phyloP scores from a whole-genome alignment of 2,888 invertebrate genomes.

The Crepidodera aurea region DNA sequence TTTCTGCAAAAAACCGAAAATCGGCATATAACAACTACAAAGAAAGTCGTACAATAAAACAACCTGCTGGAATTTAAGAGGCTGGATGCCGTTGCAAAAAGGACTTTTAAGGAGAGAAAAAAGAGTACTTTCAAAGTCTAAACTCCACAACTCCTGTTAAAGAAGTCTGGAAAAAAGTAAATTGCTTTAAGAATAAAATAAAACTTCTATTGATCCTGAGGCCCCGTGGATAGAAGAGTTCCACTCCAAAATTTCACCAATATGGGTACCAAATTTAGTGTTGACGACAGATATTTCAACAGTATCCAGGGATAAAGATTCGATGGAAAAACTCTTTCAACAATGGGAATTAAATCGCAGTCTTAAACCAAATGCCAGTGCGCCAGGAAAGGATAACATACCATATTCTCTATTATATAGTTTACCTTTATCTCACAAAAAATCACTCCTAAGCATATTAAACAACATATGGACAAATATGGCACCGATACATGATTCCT shows the following conservation, averaged over 20 bases:
- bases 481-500: background rate
- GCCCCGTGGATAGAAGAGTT: background rate
- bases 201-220: background rate
- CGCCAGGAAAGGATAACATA: background rate
- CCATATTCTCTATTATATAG: background rate
- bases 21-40: background rate
- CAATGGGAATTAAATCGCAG: background rate
- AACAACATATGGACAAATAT: background rate
- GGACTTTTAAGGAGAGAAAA: background rate
- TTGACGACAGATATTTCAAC: background rate
- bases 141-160: background rate
- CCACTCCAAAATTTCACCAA: background rate
- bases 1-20: background rate
- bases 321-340: background rate
- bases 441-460: background rate
- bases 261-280: background rate
- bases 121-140: background rate
- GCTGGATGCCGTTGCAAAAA: background rate
- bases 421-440: background rate
- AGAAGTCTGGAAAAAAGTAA: background rate
- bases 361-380: background rate
- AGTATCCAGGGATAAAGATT: background rate
- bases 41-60: background rate
- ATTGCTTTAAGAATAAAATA: background rate
- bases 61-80: background rate